phyloP scores from a whole-genome alignment of 2,888 invertebrate species.

The Microctonus aethiopoides region DNA sequence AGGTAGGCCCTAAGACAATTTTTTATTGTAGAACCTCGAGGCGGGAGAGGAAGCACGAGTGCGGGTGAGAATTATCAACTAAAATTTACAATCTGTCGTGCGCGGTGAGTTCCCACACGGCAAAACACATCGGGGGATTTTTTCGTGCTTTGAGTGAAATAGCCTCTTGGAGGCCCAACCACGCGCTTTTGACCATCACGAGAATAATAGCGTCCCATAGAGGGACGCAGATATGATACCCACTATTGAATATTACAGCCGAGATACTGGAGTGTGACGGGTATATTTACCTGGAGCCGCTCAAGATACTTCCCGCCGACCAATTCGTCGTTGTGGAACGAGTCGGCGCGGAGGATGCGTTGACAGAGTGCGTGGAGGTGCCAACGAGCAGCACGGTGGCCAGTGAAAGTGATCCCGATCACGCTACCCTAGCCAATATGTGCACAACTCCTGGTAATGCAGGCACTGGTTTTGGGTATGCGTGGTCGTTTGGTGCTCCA shows the following conservation, averaged over 20 bases:
- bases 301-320: conserved; percentile 66
- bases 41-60: conserved; percentile 4
- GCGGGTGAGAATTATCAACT: not conserved
- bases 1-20: conserved; percentile 9
- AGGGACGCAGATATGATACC: conserved; percentile 55
- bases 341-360: conserved; percentile 58
- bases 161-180: not conserved
- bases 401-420: conserved; percentile 48
- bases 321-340: conserved; percentile 65
- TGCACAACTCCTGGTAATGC: conserved; percentile 66
- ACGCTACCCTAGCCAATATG: conserved; percentile 62
- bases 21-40: not conserved
- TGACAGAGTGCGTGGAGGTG: conserved; percentile 50
- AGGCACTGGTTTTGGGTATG: conserved; percentile 64
- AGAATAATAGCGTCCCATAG: conserved; percentile 38
- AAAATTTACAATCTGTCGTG: not conserved
- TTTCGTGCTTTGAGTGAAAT: not conserved
- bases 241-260: conserved; percentile 44
- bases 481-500: conserved; percentile 65
- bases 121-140: not conserved
- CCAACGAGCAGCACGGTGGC: conserved; percentile 43
- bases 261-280: conserved; percentile 66
- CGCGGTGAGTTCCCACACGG: not conserved
- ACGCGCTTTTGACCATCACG: not conserved
- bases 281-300: conserved; percentile 61